These are phyloP conservation scores for Vimba vimba DNA, from an alignment of 2,113 vertebrate genomes.

Conservation along the genomic window DNA sequence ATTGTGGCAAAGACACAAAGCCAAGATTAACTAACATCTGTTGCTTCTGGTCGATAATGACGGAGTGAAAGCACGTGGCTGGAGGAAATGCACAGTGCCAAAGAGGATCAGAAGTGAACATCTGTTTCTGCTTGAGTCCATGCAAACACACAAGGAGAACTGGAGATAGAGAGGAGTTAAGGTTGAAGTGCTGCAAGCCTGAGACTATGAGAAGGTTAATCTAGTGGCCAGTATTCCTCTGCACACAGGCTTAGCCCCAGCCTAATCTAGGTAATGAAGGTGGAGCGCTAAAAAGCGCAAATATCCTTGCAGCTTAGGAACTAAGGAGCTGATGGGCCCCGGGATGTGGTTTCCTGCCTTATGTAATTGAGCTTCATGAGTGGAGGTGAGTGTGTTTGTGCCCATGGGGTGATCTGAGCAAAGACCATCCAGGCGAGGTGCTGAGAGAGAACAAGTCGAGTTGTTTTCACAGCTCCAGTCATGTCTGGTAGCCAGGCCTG, in stretches of 20 bases:
- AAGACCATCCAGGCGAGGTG: background rate
- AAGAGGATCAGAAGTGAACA: slow-evolving; percentile 39
- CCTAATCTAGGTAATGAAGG: slow-evolving; percentile 28
- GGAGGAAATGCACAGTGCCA: slow-evolving; percentile 18
- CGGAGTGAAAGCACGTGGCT: slow-evolving; percentile 1
- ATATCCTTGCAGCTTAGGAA: slow-evolving; percentile 16
- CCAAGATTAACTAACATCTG: slow-evolving; percentile 48
- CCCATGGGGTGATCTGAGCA: background rate
- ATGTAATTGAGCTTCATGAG: slow-evolving; percentile 21
- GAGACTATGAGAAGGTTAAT: slow-evolving; percentile 35
- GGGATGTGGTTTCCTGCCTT: slow-evolving; percentile 20
- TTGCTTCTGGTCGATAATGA: slow-evolving; percentile 20
- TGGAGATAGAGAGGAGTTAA: slow-evolving; percentile 22
- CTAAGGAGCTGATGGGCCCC: background rate
- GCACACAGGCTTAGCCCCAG: background rate
- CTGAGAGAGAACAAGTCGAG: background rate
- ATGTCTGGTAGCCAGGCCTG: slow-evolving; percentile 23
- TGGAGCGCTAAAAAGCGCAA: slow-evolving; percentile 1
- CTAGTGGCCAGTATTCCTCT: slow-evolving; percentile 6
- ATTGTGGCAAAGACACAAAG: slow-evolving; percentile 20
- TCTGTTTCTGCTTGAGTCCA: slow-evolving; percentile 38
- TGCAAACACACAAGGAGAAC: background rate
- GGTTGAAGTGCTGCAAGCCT: slow-evolving; percentile 20
- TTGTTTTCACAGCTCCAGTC: slow-evolving; percentile 32
- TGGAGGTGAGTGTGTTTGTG: background rate